These are phyloP conservation scores for Girardia tigrina DNA, from an alignment of 2,888 invertebrate species.

Conservation along the genomic window DNA sequence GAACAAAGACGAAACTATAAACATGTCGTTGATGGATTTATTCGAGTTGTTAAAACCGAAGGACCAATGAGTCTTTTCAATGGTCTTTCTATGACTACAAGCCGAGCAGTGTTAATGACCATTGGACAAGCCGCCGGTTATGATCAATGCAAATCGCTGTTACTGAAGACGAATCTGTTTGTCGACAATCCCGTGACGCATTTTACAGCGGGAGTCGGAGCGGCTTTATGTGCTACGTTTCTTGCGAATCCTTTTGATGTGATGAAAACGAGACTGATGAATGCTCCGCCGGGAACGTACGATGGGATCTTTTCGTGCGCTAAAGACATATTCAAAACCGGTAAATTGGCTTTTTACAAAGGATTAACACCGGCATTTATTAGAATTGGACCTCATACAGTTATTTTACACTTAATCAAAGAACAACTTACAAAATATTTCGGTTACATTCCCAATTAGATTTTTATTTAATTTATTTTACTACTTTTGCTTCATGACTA, in stretches of 20 bases:
- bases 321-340: not conserved
- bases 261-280: conserved; percentile 91
- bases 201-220: conserved; percentile 62
- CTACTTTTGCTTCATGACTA: too few species aligned
- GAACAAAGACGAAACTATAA: conserved; percentile 74
- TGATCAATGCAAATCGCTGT: conserved; percentile 68
- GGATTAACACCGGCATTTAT: conserved; percentile 90
- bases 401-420: conserved; percentile 81
- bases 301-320: not conserved
- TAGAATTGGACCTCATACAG: conserved; percentile 85
- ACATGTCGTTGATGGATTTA: conserved; percentile 78
- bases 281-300: conserved; percentile 57
- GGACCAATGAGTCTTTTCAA: conserved; percentile 68
- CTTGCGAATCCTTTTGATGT: conserved; percentile 53
- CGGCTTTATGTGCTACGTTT: not conserved
- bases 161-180: conserved; percentile 60
- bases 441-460: too few species aligned
- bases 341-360: conserved; percentile 49
- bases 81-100: conserved; percentile 76
- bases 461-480: too few species aligned
- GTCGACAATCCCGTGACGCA: conserved; percentile 76
- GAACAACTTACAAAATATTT: conserved; percentile 70
- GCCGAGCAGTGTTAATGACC: conserved; percentile 80
- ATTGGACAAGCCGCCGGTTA: conserved; percentile 92
- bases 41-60: conserved; percentile 63